Conservation (phyloP, 1,140 invertebrate genomes). For the Triops cancriformis region DNA sequence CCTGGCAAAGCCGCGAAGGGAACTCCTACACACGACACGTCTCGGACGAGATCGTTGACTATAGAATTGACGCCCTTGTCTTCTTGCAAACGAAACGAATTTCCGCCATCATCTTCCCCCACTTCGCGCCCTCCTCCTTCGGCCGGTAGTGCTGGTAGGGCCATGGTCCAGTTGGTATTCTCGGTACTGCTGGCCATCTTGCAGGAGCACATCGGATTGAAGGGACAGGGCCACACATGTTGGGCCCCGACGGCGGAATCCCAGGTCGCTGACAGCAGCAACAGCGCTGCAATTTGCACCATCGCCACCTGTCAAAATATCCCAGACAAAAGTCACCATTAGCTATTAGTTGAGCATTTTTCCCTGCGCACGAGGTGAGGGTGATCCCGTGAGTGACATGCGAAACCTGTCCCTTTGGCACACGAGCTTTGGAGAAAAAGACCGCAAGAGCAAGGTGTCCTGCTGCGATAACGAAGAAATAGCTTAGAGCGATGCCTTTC, state of each 20-base stretch:
- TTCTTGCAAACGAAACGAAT: not conserved
- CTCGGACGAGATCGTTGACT: constrained; percentile 37
- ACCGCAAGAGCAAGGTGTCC: not conserved
- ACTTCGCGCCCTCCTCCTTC: not conserved
- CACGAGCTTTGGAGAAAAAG: not conserved
- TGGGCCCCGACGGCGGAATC: constrained; percentile 6
- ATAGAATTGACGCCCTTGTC: constrained; percentile 20
- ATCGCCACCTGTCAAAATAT: not conserved
- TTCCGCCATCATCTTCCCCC: not conserved
- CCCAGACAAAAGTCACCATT: no score
- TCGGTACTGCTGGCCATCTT: constrained; percentile 37
- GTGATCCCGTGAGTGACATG: no score
- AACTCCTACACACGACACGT: constrained; percentile 54
- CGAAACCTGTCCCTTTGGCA: no score
- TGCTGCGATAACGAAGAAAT: not conserved
- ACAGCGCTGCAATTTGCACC: not conserved
- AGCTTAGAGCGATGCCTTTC: not conserved
- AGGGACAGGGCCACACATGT: constrained; percentile 42
- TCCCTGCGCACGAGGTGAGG: no score
- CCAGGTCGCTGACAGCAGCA: not conserved
- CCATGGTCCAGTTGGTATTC: not conserved
- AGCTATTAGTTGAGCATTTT: no score
- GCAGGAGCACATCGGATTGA: constrained; percentile 55
- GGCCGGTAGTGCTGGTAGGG: constrained; percentile 40
- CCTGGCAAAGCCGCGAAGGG: constrained; percentile 52